phyloP scores from a whole-genome alignment of 2,113 vertebrate species.

The Acanthisitta chloris region DNA sequence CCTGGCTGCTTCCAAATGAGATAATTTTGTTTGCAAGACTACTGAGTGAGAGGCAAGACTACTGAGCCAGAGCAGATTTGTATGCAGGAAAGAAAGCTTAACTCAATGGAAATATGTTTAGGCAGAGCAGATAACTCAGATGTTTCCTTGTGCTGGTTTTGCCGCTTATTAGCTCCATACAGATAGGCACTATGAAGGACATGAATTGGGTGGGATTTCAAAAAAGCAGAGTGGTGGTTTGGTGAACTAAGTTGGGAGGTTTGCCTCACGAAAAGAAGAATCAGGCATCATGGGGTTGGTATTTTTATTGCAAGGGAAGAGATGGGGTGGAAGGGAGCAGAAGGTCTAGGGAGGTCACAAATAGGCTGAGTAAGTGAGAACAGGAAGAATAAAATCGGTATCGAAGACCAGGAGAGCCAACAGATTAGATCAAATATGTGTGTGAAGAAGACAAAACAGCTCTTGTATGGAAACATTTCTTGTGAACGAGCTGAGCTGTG shows the following conservation, averaged over 20 bases:
- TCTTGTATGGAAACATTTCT: neutral
- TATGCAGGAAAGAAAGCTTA: neutral
- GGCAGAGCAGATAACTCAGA: neutral
- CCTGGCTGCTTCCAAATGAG: neutral
- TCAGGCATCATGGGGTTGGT: neutral
- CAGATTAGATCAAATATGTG: constrained; percentile 21
- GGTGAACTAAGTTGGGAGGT: neutral
- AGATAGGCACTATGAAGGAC: neutral
- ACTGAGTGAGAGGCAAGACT: neutral
- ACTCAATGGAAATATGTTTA: neutral
- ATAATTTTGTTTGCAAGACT: neutral
- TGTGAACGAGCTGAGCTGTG: neutral
- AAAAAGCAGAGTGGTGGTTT: neutral
- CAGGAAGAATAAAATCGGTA: constrained; percentile 33
- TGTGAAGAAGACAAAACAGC: constrained; percentile 35
- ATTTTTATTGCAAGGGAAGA: neutral
- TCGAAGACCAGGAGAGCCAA: neutral
- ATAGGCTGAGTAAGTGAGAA: constrained; percentile 6
- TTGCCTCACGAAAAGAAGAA: neutral
- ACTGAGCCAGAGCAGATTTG: neutral
- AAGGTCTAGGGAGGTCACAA: neutral
- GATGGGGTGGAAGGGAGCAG: neutral
- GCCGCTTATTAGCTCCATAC: neutral
- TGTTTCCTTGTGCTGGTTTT: neutral
- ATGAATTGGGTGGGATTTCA: neutral